phyloP scores from a whole-genome alignment of 2,113 vertebrate genomes.

The Miniopterus natalensis region DNA sequence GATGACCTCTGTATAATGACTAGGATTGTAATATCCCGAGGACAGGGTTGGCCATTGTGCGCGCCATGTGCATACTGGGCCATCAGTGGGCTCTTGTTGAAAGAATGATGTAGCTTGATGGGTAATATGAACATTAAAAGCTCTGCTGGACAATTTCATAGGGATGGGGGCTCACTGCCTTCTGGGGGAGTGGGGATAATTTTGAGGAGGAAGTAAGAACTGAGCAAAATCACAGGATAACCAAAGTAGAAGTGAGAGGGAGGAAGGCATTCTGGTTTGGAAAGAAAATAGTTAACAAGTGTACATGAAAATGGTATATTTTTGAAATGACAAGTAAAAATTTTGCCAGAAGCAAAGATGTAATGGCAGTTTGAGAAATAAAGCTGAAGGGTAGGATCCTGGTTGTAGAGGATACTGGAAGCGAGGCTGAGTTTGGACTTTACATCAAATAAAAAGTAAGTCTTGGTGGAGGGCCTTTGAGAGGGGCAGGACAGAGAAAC shows the following conservation, averaged over 20 bases:
- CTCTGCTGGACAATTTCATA: not conserved
- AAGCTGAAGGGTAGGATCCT: not conserved
- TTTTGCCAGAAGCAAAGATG: not conserved
- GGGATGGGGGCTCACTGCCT: not conserved
- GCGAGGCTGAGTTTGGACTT: not conserved
- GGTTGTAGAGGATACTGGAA: not conserved
- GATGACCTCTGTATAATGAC: not conserved
- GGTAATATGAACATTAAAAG: not conserved
- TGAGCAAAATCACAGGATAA: slow-evolving; percentile 36
- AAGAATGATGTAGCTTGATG: not conserved
- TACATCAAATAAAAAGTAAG: not conserved
- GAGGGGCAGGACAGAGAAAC: not conserved
- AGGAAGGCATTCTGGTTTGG: not conserved
- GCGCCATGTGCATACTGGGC: no score
- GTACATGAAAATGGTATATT: not conserved
- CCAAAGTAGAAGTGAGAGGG: not conserved
- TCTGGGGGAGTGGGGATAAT: not conserved
- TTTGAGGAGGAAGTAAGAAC: not conserved
- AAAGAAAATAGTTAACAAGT: not conserved
- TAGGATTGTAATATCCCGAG: not conserved
- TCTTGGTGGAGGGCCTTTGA: not conserved
- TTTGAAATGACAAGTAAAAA: slow-evolving; percentile 38
- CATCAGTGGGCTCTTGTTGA: not conserved
- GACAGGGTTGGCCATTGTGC: not conserved
- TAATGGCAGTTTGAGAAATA: slow-evolving; percentile 18